Percentiles rank a stretch among this genome's conserved stretches.
Evolutionary conservation across 2,113 vertebrate species (phyloP).

Genomic region (Corythornis madagascariensis): DNA sequence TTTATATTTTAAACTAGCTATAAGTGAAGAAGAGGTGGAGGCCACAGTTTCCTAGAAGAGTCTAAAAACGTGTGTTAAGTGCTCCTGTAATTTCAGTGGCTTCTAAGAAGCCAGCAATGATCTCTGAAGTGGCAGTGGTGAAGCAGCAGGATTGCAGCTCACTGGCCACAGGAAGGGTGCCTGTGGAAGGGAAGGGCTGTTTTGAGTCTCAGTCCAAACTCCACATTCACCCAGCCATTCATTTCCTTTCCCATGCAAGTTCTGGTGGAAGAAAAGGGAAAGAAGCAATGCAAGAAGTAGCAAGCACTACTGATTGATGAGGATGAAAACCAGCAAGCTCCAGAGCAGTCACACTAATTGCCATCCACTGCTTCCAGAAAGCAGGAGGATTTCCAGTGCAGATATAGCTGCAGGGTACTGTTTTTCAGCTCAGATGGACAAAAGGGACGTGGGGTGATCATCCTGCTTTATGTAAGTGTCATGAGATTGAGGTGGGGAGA

Average conservation of each 20-base stretch:
- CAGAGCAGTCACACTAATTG: neutral
- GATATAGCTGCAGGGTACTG: neutral
- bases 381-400: neutral
- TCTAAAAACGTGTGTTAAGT: neutral
- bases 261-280: constrained; percentile 16
- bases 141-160: neutral
- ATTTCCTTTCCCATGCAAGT: constrained; percentile 12
- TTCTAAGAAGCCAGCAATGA: constrained; percentile 3
- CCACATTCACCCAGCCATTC: neutral
- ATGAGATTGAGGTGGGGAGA: neutral
- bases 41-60: neutral
- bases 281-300: neutral
- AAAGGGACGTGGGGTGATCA: neutral
- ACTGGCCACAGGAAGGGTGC: neutral
- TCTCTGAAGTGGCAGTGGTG: neutral
- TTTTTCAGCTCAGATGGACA: neutral
- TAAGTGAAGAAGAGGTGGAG: constrained; percentile 9
- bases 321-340: constrained; percentile 13
- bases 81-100: neutral
- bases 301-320: constrained; percentile 4
- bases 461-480: neutral
- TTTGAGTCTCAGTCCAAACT: neutral
- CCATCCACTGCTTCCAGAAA: neutral
- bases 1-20: constrained; percentile 8
- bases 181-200: neutral